These are phyloP conservation scores for Microchirus variegatus DNA, from an alignment of 2,797 vertebrate genomes.

Conservation along the genomic window DNA sequence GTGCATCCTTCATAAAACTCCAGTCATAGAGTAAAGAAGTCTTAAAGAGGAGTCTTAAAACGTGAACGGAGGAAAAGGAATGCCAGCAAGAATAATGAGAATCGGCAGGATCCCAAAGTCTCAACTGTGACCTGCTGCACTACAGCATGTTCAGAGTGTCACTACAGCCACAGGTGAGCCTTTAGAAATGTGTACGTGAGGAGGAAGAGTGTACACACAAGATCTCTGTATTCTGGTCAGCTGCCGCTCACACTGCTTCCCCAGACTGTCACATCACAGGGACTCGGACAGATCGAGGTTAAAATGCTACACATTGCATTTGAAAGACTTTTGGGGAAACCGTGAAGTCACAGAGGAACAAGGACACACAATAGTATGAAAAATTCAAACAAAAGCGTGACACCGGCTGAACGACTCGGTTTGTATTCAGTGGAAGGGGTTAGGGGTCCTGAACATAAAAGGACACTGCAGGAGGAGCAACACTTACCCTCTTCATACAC, in stretches of 20 bases:
- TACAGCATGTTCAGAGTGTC: background rate
- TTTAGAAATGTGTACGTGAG: background rate
- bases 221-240: background rate
- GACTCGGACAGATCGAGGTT: background rate
- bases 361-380: background rate
- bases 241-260: background rate
- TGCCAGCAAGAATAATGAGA: constrained; percentile 20
- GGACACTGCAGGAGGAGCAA: background rate
- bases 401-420: background rate
- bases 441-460: constrained; percentile 3
- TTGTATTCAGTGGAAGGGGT: background rate
- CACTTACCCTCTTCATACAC: constrained; percentile 96
- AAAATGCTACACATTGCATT: background rate
- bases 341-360: background rate
- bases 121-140: constrained; percentile 17
- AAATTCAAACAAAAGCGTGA: background rate
- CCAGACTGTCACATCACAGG: background rate
- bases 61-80: constrained; percentile 25
- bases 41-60: background rate
- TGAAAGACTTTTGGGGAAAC: background rate
- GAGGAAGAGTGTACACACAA: background rate
- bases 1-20: constrained; percentile 48
- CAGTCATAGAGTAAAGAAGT: background rate
- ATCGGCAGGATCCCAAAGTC: background rate
- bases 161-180: background rate